Evolutionary conservation across 2,113 vertebrate genomes (phyloP), one percentile per base, ranked within the genome.

Genomic region (Thamnaconus septentrionalis): DNA sequence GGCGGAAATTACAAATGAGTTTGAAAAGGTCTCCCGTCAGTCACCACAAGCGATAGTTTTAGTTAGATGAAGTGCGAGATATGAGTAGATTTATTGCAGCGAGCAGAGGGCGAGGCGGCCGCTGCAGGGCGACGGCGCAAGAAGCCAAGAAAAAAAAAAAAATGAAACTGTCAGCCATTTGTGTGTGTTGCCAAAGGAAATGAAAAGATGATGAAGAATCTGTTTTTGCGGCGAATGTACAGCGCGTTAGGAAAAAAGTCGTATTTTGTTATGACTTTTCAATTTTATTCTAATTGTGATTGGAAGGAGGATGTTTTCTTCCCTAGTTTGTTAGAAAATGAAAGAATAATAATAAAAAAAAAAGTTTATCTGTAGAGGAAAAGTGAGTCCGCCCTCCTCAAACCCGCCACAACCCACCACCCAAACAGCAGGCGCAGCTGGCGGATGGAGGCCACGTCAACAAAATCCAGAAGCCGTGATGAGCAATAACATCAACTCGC

Each of bases 171-270:
- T 73, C 69, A 75, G 76, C 64, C 80, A 79, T 70, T 74, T 51
- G 53, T 69, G 56, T 74, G 41, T 40, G 65, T 71, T 84, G 82
- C 86, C 85, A 88, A 88, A 85, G 3, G 41, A 42, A 79, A 82
- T 66, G 55, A 53, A 83, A 76, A 8, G 39, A 39, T 8, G 4
- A 4, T 57, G 8, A 69, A 62, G 50, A 31, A 31, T 50, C 40
- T 78, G 48, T n/a, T 48, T n/a, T 2, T 8, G n/a, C 4, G n/a
- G n/a, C 5, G 48, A 11, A 50, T n/a, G 48, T 50, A 31, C 18
- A 31, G 18, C 18, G 18, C 18, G 1, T 31, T 31, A 31, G 18
- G 18, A 31, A 31, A 31, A 31, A 31, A 31, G 2, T 31, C 2
- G 18, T 31, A 31, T 31, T 31, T 1, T 2, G 18, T 31, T 31